Evolutionary conservation across 1,140 invertebrate species (phyloP).

Genomic region (Meloidogyne exigua): DNA sequence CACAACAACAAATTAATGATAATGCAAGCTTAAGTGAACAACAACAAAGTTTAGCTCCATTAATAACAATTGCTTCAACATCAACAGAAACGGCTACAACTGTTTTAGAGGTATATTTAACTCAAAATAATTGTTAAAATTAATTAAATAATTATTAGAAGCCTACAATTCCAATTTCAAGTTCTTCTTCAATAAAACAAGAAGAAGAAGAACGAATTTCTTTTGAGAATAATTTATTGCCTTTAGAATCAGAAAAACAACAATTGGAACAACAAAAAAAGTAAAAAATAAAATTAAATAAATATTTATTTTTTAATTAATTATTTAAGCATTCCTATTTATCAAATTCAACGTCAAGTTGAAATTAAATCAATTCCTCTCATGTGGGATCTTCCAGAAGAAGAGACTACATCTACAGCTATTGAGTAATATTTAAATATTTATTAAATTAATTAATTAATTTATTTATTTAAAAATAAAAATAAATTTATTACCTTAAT

Average conservation of each 20-base stretch:
- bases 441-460: not conserved
- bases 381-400: not conserved
- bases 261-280: too few species aligned
- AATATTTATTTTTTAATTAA: too few species aligned
- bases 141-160: too few species aligned
- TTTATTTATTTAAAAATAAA: not conserved
- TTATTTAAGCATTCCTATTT: not conserved
- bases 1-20: not conserved
- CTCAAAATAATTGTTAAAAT: too few species aligned
- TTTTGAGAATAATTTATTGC: too few species aligned
- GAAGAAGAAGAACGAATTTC: too few species aligned
- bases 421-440: not conserved
- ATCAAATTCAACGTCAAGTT: not conserved
- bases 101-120: not conserved
- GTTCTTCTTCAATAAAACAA: too few species aligned
- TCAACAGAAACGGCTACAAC: not conserved
- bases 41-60: constrained; percentile 1
- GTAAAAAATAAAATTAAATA: too few species aligned
- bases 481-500: not conserved
- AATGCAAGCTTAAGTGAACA: not conserved
- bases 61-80: not conserved
- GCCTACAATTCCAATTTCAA: too few species aligned
- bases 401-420: not conserved
- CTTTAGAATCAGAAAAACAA: too few species aligned
- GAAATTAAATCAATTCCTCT: not conserved